A percentile compares a stretch with the other conserved stretches of the same genome.
Evolutionary conservation across 64 coral and sea anemone species (phyloP).

Genomic region (Porites lutea): DNA sequence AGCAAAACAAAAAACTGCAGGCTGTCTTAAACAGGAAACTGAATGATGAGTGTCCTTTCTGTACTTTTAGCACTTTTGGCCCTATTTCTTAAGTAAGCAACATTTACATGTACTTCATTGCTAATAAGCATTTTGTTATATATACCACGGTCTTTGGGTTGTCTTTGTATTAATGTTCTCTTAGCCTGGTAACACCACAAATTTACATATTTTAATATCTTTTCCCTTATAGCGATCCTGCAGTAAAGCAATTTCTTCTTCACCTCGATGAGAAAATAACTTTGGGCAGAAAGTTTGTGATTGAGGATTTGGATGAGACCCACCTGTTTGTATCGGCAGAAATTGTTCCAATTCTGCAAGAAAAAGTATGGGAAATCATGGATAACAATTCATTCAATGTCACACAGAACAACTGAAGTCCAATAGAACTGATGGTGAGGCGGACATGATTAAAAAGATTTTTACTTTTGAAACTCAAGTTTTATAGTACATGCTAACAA

Average conservation of each 20-base stretch:
- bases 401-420: constrained; percentile 62
- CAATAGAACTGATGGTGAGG: neutral
- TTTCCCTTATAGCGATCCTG: constrained; percentile 77
- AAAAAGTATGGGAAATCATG: constrained; percentile 99
- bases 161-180: too few species aligned
- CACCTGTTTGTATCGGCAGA: constrained; percentile 96
- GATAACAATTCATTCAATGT: constrained; percentile 96
- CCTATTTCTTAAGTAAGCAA: too few species aligned
- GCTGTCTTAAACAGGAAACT: too few species aligned
- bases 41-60: too few species aligned
- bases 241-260: constrained; percentile 96
- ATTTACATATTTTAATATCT: neutral
- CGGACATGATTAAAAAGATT: neutral
- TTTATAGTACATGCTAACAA: too few species aligned
- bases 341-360: constrained; percentile 85
- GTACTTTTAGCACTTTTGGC: too few species aligned
- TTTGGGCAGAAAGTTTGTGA: constrained; percentile 88
- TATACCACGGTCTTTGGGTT: neutral
- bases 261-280: constrained; percentile 89
- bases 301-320: constrained; percentile 98
- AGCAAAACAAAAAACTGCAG: too few species aligned
- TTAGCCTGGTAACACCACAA: too few species aligned
- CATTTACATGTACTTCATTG: too few species aligned
- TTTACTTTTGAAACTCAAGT: neutral
- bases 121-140: too few species aligned